Evolutionary conservation across 1,140 invertebrate species (phyloP), one percentile per base, ranked within the genome.

Genomic region (Pectinophora gossypiella): DNA sequence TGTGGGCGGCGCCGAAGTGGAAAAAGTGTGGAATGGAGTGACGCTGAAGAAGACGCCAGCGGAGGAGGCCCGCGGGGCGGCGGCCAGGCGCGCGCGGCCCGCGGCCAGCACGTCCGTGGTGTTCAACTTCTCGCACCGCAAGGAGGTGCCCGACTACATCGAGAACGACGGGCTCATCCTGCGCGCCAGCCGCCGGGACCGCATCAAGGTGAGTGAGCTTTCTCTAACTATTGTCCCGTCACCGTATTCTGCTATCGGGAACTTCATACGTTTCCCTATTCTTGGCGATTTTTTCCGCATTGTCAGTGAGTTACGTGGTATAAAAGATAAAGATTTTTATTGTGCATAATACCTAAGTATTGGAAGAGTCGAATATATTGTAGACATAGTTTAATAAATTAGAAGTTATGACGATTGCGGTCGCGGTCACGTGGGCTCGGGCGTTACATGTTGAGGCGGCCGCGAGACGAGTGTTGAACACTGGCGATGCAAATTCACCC

Each of bases 141-240:
- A 94, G 76, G 93, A 94, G 62, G 94, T 96, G 59, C 95, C 95
- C 43, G 94, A 96, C 90, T 96, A 97, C 85, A 95, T 96, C 74
- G 94, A 95, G 80, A 96, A 96, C 86, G 95, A 96, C 88, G 95
- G 94, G 51, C 89, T 94, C 63, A 91, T 94, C 49, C 90, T 92
- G 50, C 90, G 90, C 60, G 90, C 89, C 71, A 90, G 89, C 72
- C 91, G 91, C 66, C 84, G 91, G 50, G 91, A 93, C 68, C 90
- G 91, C 61, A 90, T 91, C 57, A 94, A 93, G 92, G 94, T 95
- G 72, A 91, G 89, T n/a, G n/a, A n/a, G n/a, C n/a, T n/a, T n/a
- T n/a, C n/a, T n/a, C n/a, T n/a, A n/a, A n/a, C n/a, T n/a, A n/a
- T n/a, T n/a, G n/a, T n/a, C n/a, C n/a, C n/a, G n/a, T n/a, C n/a